Base-by-base conservation (phyloP, 1,140 invertebrate species). In the Linepithema humile region DNA sequence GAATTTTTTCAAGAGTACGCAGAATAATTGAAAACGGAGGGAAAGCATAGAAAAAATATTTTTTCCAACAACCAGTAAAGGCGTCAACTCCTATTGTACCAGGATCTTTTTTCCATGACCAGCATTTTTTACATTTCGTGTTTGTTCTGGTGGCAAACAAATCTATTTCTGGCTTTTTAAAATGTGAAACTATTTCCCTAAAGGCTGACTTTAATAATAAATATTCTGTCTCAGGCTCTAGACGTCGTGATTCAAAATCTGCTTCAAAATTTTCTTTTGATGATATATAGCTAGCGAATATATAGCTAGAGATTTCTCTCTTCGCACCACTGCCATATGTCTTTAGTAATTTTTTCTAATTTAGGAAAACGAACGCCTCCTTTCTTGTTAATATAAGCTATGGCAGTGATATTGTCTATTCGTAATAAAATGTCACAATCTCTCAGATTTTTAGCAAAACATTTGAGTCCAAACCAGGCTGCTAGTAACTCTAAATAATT, bases 11-110 rank as follows among this genome's bases (percentile, higher is more conserved):
- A 2, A 90, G 15, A 17, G 50, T 35, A 59, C 55, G 35, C 53
- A 82, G 60, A 69, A 89, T 86, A 2, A 90, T 40, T 17, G 65
- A 35, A 64, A 90, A 88, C 1, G 87, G 89, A 3, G 89, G 87
- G 65, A 90, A 90, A 10, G 85, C 89, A 84, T 90, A 90, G 83
- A 90, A 90, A 64, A 43, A 80, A 20, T 62, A 64, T n/a, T 15
- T 40, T 17, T 55, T 78, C 85, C 65, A 78, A n/a, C 17, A 10
- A 1, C 73, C 23, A 10, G 82, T 86, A 29, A 86, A 86, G 3
- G 82, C 74, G 12, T 86, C 80, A 12, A 80, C 72, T 48, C 2
- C 53, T 4, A 43, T 26, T 35, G 80, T 1, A 7, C 67, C 80
- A 15, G 80, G 85, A 29, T 86, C 85, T 43, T 35, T 67, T 43